These are phyloP conservation scores for Halocynthia aurantium DNA, from an alignment of 23 tunicate genomes.

Conservation along the genomic window DNA sequence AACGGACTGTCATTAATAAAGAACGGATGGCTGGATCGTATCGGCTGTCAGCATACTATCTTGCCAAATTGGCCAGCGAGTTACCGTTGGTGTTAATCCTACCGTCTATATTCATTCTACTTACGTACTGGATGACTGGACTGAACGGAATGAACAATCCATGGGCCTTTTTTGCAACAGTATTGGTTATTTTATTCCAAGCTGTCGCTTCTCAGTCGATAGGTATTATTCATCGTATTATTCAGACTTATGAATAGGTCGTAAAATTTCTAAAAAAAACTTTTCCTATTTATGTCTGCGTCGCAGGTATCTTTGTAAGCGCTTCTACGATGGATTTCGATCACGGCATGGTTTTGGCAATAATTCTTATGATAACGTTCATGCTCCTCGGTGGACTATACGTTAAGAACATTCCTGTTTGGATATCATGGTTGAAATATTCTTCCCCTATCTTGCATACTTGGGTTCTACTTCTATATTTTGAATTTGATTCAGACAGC, in stretches of 20 bases:
- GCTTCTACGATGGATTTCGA: conserved; percentile 89
- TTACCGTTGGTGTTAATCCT: conserved; percentile 52
- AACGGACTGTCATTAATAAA: conserved; percentile 78
- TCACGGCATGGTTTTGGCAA: conserved; percentile 78
- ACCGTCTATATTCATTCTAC: conserved; percentile 49
- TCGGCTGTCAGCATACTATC: conserved; percentile 72
- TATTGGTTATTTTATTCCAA: conserved; percentile 46
- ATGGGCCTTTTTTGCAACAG: conserved; percentile 68
- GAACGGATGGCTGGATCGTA: conserved; percentile 82
- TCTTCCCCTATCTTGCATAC: conserved; percentile 55
- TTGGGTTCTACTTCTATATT: conserved; percentile 50
- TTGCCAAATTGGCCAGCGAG: conserved; percentile 65
- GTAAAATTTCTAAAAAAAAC: not conserved
- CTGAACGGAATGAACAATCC: conserved; percentile 67
- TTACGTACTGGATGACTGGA: conserved; percentile 86
- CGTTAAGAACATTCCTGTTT: conserved; percentile 63
- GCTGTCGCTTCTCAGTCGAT: conserved; percentile 71
- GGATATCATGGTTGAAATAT: conserved; percentile 63
- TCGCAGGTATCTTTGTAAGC: conserved; percentile 68
- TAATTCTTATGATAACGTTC: conserved; percentile 70
- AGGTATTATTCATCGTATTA: conserved; percentile 33
- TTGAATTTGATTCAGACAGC: conserved; percentile 66
- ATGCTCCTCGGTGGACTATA: conserved; percentile 84
- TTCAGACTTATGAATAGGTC: not conserved
- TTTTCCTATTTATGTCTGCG: no score